These are phyloP conservation scores for Pyrrhia umbra DNA, from an alignment of 2,888 invertebrate genomes.

Conservation along the genomic window DNA sequence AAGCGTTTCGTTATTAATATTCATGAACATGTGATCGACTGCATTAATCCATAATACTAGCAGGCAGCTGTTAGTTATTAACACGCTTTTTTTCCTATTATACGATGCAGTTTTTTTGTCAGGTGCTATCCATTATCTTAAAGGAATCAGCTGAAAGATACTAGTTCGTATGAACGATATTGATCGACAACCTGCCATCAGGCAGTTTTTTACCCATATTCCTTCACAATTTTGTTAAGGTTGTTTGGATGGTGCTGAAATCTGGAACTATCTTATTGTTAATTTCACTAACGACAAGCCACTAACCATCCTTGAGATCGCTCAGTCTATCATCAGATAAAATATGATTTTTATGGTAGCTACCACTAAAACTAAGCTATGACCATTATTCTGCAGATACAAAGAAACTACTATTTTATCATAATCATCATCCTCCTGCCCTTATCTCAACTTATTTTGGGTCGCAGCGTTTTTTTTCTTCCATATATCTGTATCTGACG, in stretches of 20 bases:
- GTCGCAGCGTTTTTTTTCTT: too few species aligned
- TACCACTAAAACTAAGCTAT: too few species aligned
- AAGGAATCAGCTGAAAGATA: conserved; percentile 6
- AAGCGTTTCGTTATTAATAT: background rate
- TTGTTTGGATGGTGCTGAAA: background rate
- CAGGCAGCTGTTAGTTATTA: background rate
- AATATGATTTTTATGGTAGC: too few species aligned
- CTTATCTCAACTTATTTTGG: too few species aligned
- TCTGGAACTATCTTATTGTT: background rate
- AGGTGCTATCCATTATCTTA: conserved; percentile 10
- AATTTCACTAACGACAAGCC: background rate
- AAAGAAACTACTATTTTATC: too few species aligned
- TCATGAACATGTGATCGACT: background rate
- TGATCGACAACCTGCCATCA: background rate
- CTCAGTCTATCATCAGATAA: too few species aligned
- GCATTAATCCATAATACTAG: background rate
- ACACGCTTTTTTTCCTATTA: too few species aligned
- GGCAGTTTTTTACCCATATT: background rate
- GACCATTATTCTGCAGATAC: too few species aligned
- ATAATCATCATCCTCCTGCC: too few species aligned
- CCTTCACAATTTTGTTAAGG: background rate
- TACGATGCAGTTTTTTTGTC: background rate
- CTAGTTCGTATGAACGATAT: background rate
- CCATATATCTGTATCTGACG: too few species aligned
- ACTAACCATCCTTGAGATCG: too few species aligned